These are phyloP conservation scores for Ctenodactylus gundi DNA, from an alignment of 2,113 vertebrate species.

Conservation along the genomic window DNA sequence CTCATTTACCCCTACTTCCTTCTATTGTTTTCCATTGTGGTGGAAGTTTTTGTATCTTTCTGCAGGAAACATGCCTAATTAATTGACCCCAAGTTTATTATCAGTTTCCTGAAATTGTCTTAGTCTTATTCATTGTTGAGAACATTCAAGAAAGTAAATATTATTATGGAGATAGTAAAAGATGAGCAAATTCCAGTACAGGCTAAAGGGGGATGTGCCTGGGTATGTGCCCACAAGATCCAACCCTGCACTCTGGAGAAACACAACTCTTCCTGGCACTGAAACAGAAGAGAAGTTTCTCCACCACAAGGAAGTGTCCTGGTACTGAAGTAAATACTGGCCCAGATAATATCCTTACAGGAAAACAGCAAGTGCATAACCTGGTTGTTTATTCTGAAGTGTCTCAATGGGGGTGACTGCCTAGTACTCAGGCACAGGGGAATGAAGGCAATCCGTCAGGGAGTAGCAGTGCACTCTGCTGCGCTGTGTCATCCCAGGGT, in stretches of 20 bases:
- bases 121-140: not conserved
- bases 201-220: not conserved
- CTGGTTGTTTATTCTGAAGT: not conserved
- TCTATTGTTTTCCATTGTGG: not conserved
- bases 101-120: constrained; percentile 64
- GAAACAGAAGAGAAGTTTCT: not conserved
- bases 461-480: not conserved
- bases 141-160: constrained; percentile 18
- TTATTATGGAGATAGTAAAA: not conserved
- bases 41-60: constrained; percentile 12
- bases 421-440: not conserved
- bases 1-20: not conserved
- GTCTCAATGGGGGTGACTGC: not conserved
- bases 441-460: not conserved
- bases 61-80: constrained; percentile 21
- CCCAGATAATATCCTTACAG: not conserved
- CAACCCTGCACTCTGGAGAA: not conserved
- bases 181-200: not conserved
- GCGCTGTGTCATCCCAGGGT: constrained; percentile 17
- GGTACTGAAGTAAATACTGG: not conserved
- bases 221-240: not conserved
- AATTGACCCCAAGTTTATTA: constrained; percentile 34
- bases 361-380: not conserved
- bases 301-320: not conserved
- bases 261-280: not conserved